Evolutionary conservation across 1,140 invertebrate genomes (phyloP).

Genomic region (Hormaphis cornu): DNA sequence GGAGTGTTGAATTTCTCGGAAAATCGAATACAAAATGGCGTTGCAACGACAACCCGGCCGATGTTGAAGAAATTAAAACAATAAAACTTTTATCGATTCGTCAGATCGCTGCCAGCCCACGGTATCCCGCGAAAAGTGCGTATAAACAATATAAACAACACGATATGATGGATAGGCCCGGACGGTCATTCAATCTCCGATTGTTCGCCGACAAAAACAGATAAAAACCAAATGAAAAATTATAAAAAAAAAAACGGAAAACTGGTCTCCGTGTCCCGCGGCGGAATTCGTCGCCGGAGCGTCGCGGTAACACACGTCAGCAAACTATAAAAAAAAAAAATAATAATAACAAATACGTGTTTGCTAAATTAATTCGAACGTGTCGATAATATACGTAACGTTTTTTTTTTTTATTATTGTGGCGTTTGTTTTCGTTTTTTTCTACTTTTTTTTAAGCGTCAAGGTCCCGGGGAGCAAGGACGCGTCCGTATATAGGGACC

Average conservation of each 20-base stretch:
- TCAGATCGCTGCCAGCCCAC: too few relatives aligned
- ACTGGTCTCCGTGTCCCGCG: not conserved
- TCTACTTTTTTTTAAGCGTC: not conserved
- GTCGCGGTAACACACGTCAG: too few relatives aligned
- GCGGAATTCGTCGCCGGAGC: not conserved
- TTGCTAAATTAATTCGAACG: not conserved
- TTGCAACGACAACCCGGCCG: too few relatives aligned
- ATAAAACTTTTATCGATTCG: too few relatives aligned
- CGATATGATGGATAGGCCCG: too few relatives aligned
- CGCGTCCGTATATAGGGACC: conserved; percentile 5
- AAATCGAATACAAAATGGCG: too few relatives aligned
- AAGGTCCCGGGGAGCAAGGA: conserved; percentile 19
- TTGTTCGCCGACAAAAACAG: not conserved
- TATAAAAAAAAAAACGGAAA: not conserved
- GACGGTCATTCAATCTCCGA: not conserved
- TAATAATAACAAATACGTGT: not conserved
- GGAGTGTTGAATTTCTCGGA: too few relatives aligned
- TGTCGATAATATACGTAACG: not conserved
- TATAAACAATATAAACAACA: too few relatives aligned
- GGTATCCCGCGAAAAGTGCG: too few relatives aligned
- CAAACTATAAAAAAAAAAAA: not conserved
- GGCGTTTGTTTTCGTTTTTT: not conserved
- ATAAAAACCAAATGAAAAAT: not conserved
- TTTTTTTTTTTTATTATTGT: not conserved
- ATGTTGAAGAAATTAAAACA: too few relatives aligned